Base-by-base conservation (phyloP, 2,113 vertebrate species). In the Stigmatopora argus region DNA sequence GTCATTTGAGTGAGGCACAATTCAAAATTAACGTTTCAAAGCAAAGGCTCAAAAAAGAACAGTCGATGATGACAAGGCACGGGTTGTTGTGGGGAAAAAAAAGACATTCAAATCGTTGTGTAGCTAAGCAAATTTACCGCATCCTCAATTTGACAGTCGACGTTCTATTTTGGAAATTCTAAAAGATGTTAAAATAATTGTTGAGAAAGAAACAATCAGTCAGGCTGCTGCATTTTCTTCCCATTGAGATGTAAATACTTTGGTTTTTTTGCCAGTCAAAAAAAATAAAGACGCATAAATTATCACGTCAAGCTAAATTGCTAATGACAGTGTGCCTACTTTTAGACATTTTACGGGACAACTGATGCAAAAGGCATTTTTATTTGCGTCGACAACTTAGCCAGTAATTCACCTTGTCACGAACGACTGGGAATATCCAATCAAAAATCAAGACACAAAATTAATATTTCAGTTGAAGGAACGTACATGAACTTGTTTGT, bases 171-270 rank as follows among this genome's bases (percentile, higher is more conserved):
- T 63, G 12, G 60, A 23, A 18, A 55, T 15, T 21, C 1, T 45
- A 49, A 64, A 64, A 51, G 26, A 48, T 35, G 47, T 64, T 64
- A 34, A 64, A 64, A 49, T 64, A 64, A 64, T 48, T 64, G 62
- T 19, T 19, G 46, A 31, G 46, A 34, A 47, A 48, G 12, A 45
- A 48, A 31, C n/a, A 31, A 62, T 49, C 26, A 49, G 47, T 48
- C 26, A 13, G 8, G 38, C n/a, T 19, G 21, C 26, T 45, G 53
- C 53, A 56, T 65, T 65, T 41, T 47, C 17, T 17, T 31, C 35
- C 35, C 51, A 65, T 21, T 66, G 51, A 44, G 62, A 64, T 64
- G 46, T 64, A 49, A 64, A 64, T 64, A 64, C 17, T 23, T 64
- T 63, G 45, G 14, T 47, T 26, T 48, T 62, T 45, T 49, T 63